A percentile compares a stretch with the other conserved stretches of the same genome.
phyloP scores from a whole-genome alignment of 2,888 invertebrate species.

The Anaspis maculata region DNA sequence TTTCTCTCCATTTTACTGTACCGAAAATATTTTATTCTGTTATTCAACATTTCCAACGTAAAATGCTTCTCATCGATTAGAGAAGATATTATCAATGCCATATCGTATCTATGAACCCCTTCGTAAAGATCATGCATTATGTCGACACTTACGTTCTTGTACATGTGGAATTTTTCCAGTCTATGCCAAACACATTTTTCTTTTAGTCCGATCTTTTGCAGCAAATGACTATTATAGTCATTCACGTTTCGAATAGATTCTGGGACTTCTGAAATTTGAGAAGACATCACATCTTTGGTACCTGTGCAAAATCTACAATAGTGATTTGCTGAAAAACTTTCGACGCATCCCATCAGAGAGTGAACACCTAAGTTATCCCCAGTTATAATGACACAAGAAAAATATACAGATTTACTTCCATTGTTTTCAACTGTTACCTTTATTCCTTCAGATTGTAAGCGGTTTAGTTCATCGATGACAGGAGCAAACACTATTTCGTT shows the following conservation, averaged over 20 bases:
- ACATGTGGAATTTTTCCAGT: slow-evolving; percentile 8
- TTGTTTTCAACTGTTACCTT: background rate
- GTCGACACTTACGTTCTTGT: slow-evolving; percentile 11
- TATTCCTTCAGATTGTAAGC: background rate
- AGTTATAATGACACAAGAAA: background rate
- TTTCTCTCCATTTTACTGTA: slow-evolving; percentile 11
- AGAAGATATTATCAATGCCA: slow-evolving; percentile 9
- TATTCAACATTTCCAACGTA: slow-evolving; percentile 9
- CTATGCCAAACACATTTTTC: slow-evolving; percentile 9
- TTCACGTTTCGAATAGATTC: background rate
- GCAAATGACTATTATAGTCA: background rate
- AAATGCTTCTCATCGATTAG: slow-evolving; percentile 10
- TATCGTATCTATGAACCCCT: slow-evolving; percentile 14
- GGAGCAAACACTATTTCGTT: slow-evolving; percentile 1
- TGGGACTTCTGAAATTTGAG: background rate
- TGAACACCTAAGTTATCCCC: slow-evolving; percentile 1
- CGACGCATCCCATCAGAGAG: background rate
- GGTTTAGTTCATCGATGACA: slow-evolving; percentile 2
- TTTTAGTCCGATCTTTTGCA: slow-evolving; percentile 6
- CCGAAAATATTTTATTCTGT: slow-evolving; percentile 12
- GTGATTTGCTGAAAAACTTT: background rate
- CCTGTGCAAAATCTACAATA: background rate
- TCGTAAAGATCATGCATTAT: slow-evolving; percentile 16
- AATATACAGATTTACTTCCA: background rate
- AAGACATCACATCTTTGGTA: background rate